phyloP scores from a whole-genome alignment of 2,888 invertebrate species.

The Litoditis marina region DNA sequence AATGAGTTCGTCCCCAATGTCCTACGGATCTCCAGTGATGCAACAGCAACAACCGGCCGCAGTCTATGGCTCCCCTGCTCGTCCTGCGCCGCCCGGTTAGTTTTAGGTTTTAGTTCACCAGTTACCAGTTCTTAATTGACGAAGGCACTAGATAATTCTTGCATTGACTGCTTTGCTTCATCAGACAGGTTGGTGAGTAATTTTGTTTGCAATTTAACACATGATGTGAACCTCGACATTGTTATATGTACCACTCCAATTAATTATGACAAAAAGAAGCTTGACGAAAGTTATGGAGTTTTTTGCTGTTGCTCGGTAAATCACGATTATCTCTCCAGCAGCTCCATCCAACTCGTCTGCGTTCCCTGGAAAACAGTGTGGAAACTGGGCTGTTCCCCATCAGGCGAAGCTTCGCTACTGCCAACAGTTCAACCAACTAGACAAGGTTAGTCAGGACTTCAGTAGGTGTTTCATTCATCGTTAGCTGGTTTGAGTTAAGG shows the following conservation, averaged over 20 bases:
- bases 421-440: constrained; percentile 59
- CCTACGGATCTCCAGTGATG: background rate
- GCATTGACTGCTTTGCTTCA: too few species aligned
- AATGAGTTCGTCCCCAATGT: background rate
- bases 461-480: background rate
- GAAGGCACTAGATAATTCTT: too few species aligned
- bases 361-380: constrained; percentile 40
- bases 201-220: too few species aligned
- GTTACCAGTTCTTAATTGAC: too few species aligned
- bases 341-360: constrained; percentile 3
- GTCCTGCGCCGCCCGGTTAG: constrained; percentile 3
- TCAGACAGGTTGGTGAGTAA: too few species aligned
- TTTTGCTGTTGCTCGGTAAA: too few species aligned
- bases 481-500: too few species aligned
- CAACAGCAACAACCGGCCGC: too few species aligned
- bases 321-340: background rate
- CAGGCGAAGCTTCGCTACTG: constrained; percentile 53
- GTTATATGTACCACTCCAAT: too few species aligned
- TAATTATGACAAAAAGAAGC: too few species aligned
- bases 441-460: constrained; percentile 45
- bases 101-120: constrained; percentile 1
- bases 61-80: too few species aligned
- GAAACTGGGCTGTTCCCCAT: constrained; percentile 60
- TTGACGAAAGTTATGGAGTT: background rate
- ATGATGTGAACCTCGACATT: too few species aligned